phyloP scores from a whole-genome alignment of 2,113 vertebrate species.

The Chaetura pelagica region DNA sequence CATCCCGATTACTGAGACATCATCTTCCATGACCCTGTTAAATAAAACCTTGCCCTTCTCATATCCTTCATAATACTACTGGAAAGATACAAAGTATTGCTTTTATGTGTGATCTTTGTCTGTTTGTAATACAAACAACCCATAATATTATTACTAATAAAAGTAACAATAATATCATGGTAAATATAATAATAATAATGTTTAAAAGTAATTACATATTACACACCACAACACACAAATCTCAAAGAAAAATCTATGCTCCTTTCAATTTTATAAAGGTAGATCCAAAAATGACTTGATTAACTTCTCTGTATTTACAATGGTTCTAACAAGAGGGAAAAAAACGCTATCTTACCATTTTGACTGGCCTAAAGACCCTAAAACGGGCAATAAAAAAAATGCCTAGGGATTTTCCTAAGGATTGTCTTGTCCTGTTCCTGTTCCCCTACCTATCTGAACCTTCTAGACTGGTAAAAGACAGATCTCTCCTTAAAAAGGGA shows the following conservation, averaged over 20 bases:
- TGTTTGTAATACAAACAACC: neutral
- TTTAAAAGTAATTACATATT: neutral
- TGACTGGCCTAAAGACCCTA: neutral
- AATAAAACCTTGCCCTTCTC: slow-evolving; percentile 19
- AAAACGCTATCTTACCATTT: neutral
- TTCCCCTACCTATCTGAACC: neutral
- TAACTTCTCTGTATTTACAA: neutral
- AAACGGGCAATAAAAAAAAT: neutral
- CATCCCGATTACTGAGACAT: neutral
- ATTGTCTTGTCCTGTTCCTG: neutral
- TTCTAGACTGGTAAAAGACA: neutral
- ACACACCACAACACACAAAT: neutral
- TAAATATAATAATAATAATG: neutral
- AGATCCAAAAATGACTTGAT: neutral
- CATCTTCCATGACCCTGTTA: neutral
- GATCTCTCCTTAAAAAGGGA: neutral
- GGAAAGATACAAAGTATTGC: neutral
- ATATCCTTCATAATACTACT: slow-evolving; percentile 3
- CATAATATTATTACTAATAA: slow-evolving; percentile 13
- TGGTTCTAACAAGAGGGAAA: neutral
- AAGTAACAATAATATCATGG: neutral
- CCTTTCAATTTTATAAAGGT: neutral
- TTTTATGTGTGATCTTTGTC: slow-evolving; percentile 30
- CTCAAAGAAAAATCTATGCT: neutral
- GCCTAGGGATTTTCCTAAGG: neutral